Base-by-base conservation (phyloP, 2,888 invertebrate genomes). In the Phyto melanocephala region DNA sequence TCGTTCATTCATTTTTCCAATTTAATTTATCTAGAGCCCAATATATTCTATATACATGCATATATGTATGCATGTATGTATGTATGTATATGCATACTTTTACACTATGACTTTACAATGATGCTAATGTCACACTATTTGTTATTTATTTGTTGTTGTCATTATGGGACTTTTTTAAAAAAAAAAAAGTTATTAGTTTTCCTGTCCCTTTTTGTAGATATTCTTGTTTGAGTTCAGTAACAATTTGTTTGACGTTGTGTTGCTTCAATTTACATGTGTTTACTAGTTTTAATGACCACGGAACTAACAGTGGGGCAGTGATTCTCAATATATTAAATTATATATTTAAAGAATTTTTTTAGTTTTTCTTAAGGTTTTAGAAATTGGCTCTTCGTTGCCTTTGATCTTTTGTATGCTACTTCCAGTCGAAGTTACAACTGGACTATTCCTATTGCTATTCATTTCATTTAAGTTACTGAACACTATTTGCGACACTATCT, bases 241-340 rank as follows among this genome's bases (percentile, higher is more conserved):
- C 22, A 24, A 54, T 74, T 65, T 62, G 72, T 74, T 37, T 67
- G 58, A 35, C 56, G 60, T 60, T 68, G 70, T 75, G 56, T 58
- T 65, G 37, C 54, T 37, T 68, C 54, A 40, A 63, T 65, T 63
- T 47, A 70, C 77, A 70, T 77, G 54, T 77, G 77, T 77, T 63
- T 70, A 52, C 40, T 50, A 54, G 52, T 22, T 76, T 68, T 54
- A 40, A 52, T 54, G 62, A 62, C 68, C 77, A 62, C 62, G 35
- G 8, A 60, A 58, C 17, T 40, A 47, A 71, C 58, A 71, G 68
- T 65, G 24, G 10, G 22, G 65, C n/a, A n/a, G n/a, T n/a, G n/a
- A n/a, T n/a, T n/a, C n/a, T n/a, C n/a, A n/a, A n/a, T n/a, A n/a
- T n/a, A n/a, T n/a, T n/a, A n/a, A n/a, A n/a, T n/a, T n/a, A n/a